Evolutionary conservation across 2,888 invertebrate genomes (phyloP), one percentile per base, ranked within the genome.

Genomic region (Cataglyphis altisquamis): DNA sequence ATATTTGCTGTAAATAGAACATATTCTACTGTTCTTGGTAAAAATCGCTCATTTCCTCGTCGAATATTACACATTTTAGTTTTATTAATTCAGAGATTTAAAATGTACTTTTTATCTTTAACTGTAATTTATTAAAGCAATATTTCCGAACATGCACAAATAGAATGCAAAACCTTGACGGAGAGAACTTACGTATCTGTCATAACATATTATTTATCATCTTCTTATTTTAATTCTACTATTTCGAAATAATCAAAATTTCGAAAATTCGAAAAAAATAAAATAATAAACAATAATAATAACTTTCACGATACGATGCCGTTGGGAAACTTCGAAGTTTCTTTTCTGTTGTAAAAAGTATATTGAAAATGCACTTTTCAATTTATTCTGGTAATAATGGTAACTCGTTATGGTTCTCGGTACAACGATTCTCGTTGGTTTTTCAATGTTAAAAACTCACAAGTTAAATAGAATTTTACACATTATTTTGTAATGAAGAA

Each of bases 261-360:
- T 25, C 25, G 25, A 25, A 25, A 25, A 48, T n/a, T 21, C 29
- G n/a, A n/a, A 45, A 72, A 36, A 45, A 48, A 48, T 39, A 52
- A 21, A 21, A 63, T n/a, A 39, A 45, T 82, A 78, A 82, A 70
- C 32, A 62, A 15, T 18, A 15, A 25, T 25, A 25, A 25, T 21
- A 29, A 68, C 32, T 36, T 55, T 57, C 48, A 10, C 25, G 18
- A 18, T 68, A 81, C 41, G 55, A 41, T 73, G 36, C 36, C 75
- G 21, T n/a, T 0, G 72, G 1, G 52, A 70, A 82, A 84, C 73
- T 86, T 87, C 12, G 32, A 62, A 18, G 39, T 72, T 72, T 48
- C 41, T 29, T 55, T 63, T 39, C 6, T 63, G 25, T 41, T 62
- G 15, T 15, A 55, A 77, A 29, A 70, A 48, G 18, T 41, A 45